Percentiles rank a stretch among this genome's conserved stretches.
These are phyloP conservation scores for Xenops minutus DNA, from an alignment of 2,797 vertebrate species.

Conservation along the genomic window DNA sequence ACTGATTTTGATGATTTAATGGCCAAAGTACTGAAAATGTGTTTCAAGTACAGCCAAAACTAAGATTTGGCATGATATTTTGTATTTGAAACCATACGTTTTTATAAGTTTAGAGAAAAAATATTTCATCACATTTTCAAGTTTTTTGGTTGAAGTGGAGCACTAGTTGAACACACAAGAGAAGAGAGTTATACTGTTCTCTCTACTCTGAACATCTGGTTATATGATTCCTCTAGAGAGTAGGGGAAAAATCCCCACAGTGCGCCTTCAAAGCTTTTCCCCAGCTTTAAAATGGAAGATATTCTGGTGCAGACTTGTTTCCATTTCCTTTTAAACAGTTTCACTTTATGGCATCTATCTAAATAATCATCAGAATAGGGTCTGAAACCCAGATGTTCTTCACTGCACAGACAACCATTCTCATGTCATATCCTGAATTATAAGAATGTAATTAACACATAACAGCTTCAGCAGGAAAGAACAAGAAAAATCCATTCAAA, in stretches of 20 bases:
- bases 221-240: neutral
- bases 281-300: neutral
- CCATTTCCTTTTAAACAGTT: neutral
- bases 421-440: neutral
- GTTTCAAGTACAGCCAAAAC: neutral
- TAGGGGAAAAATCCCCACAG: fast-evolving
- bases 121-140: neutral
- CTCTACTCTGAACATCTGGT: neutral
- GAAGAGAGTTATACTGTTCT: neutral
- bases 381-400: neutral
- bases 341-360: neutral
- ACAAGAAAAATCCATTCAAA: neutral
- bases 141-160: neutral
- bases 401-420: neutral
- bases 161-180: neutral
- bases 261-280: neutral
- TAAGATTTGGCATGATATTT: neutral
- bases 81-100: neutral
- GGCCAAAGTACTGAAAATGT: neutral
- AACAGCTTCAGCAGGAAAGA: neutral
- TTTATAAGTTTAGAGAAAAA: neutral
- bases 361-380: neutral
- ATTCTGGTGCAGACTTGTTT: neutral
- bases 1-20: neutral
- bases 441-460: neutral